Conservation (phyloP, 2,113 vertebrate species). For the Gymnarchus niloticus region DNA sequence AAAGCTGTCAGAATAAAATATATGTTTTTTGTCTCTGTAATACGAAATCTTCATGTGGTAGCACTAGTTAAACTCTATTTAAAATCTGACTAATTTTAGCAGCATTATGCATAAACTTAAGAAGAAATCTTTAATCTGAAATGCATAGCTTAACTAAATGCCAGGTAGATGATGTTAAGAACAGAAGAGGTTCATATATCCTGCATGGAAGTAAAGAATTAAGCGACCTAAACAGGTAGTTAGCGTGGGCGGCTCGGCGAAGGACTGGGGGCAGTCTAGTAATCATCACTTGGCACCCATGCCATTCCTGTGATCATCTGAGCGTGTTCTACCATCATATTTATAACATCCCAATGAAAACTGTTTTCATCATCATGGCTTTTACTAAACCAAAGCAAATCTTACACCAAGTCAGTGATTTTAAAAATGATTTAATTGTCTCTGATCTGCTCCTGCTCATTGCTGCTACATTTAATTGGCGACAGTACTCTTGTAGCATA, state of each 20-base stretch:
- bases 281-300: constrained; percentile 33
- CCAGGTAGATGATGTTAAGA: background rate
- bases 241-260: constrained; percentile 23
- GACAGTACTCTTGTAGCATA: background rate
- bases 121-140: background rate
- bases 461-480: background rate
- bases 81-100: background rate
- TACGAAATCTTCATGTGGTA: background rate
- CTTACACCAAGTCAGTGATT: constrained; percentile 53
- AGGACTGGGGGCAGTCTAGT: constrained; percentile 45
- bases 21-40: background rate
- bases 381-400: constrained; percentile 49
- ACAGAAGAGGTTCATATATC: background rate
- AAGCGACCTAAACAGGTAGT: background rate
- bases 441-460: constrained; percentile 43
- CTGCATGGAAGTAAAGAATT: background rate
- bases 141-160: background rate
- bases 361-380: constrained; percentile 57
- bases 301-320: constrained; percentile 49
- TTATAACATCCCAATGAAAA: constrained; percentile 59
- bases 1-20: background rate
- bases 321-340: constrained; percentile 41
- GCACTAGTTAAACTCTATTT: background rate
- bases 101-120: background rate
- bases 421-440: constrained; percentile 49